These are phyloP conservation scores for Parauchenoglanis punctatus DNA, from an alignment of 2,797 vertebrate species.

Conservation along the genomic window DNA sequence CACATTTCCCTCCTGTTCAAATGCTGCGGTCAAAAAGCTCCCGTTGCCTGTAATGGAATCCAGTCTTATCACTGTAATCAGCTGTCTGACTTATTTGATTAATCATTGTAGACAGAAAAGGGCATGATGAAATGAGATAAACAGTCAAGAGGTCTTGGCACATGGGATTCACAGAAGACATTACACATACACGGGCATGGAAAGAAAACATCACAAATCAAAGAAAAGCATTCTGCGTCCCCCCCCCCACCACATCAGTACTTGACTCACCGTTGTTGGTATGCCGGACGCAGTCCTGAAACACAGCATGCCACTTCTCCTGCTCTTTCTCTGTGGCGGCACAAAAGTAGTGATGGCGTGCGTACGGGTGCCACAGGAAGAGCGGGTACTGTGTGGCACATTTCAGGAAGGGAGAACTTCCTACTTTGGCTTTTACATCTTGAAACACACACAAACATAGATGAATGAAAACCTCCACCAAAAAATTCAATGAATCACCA, in stretches of 20 bases:
- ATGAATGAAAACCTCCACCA: neutral
- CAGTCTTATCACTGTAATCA: neutral
- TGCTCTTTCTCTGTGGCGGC: slow-evolving; percentile 86
- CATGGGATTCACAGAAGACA: neutral
- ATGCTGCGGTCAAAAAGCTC: slow-evolving; percentile 12
- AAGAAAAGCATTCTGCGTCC: neutral
- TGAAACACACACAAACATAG: neutral
- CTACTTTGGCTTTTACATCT: slow-evolving; percentile 83
- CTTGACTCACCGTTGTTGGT: slow-evolving; percentile 85
- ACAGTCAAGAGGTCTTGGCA: slow-evolving; percentile 1
- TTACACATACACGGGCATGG: neutral
- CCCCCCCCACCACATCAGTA: too few species aligned
- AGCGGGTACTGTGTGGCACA: slow-evolving; percentile 86
- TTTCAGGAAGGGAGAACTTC: slow-evolving; percentile 83
- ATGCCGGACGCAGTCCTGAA: slow-evolving; percentile 91
- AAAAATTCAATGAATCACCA: neutral
- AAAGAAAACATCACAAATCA: neutral
- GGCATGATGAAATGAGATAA: slow-evolving; percentile 9
- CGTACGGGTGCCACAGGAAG: slow-evolving; percentile 91
- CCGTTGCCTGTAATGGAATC: slow-evolving; percentile 12
- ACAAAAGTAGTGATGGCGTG: slow-evolving; percentile 88
- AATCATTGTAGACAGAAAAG: slow-evolving; percentile 8
- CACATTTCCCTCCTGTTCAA: slow-evolving; percentile 44
- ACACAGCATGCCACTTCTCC: slow-evolving; percentile 87
- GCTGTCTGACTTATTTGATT: neutral